Percentiles rank a stretch among this genome's conserved stretches.
phyloP scores from a whole-genome alignment of 2,888 invertebrate species.

The Sinelater perroti region DNA sequence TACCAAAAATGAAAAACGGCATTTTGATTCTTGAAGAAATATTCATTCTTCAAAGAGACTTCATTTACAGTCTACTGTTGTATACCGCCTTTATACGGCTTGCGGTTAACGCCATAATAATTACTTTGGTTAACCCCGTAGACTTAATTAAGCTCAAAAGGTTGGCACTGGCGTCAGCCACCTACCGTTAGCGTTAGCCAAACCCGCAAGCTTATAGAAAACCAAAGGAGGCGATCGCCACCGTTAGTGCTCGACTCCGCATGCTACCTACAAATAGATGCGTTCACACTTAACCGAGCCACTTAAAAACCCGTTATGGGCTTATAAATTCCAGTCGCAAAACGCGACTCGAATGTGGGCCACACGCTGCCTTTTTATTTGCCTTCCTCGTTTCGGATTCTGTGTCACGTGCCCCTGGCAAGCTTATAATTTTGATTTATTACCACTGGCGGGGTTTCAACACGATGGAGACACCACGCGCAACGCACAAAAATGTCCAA shows the following conservation, averaged over 20 bases:
- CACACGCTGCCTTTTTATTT: conserved; percentile 3
- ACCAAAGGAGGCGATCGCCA: conserved; percentile 11
- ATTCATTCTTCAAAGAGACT: not conserved
- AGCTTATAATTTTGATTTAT: too few relatives aligned
- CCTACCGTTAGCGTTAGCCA: too few relatives aligned
- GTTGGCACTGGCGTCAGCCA: too few relatives aligned
- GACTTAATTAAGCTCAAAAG: too few relatives aligned
- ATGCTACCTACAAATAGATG: conserved; percentile 12
- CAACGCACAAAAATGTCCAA: too few relatives aligned
- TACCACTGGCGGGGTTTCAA: too few relatives aligned
- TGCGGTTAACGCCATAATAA: not conserved
- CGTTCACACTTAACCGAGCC: conserved; percentile 11
- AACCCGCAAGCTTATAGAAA: conserved; percentile 9
- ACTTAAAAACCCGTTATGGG: conserved; percentile 17
- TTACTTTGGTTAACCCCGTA: not conserved
- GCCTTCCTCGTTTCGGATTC: not conserved
- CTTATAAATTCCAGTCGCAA: conserved; percentile 11
- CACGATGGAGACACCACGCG: too few relatives aligned
- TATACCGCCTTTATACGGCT: not conserved
- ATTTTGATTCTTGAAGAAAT: not conserved
- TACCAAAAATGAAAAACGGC: too few relatives aligned
- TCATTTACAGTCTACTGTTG: not conserved
- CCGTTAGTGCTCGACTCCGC: conserved; percentile 11
- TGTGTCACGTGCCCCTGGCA: not conserved
- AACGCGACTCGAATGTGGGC: conserved; percentile 2